Evolutionary conservation across 2,888 invertebrate species (phyloP).

Genomic region (Nebria brevicollis): DNA sequence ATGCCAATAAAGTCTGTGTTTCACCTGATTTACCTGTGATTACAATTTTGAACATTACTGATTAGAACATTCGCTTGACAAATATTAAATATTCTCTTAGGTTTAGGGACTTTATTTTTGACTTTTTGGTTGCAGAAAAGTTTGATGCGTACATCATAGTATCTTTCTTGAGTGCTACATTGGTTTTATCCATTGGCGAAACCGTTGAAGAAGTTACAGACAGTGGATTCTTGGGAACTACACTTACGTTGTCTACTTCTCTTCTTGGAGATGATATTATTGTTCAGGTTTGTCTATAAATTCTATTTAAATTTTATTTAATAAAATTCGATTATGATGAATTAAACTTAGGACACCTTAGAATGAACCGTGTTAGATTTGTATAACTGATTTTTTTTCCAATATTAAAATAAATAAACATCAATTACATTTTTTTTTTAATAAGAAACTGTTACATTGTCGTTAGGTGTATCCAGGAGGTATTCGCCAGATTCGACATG

Average conservation of each 20-base stretch:
- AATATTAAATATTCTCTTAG: constrained; percentile 23
- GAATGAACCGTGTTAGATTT: constrained; percentile 26
- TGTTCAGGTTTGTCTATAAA: constrained; percentile 78
- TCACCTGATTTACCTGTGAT: constrained; percentile 61
- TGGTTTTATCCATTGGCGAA: constrained; percentile 98
- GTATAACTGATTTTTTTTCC: neutral
- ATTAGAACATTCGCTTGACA: constrained; percentile 12
- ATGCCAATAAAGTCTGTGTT: constrained; percentile 61
- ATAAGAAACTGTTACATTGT: neutral
- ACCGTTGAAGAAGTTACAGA: constrained; percentile 99
- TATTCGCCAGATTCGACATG: constrained; percentile 96
- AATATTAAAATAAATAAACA: neutral
- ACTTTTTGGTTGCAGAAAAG: constrained; percentile 86
- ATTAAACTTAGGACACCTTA: constrained; percentile 35
- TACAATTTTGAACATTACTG: constrained; percentile 51
- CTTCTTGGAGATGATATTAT: constrained; percentile 97
- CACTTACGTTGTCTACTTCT: constrained; percentile 97
- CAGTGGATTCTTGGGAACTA: constrained; percentile 98
- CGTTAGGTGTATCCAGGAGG: constrained; percentile 94
- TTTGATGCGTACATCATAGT: constrained; percentile 99
- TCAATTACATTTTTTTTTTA: neutral
- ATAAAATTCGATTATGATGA: constrained; percentile 20
- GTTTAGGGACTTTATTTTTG: constrained; percentile 23
- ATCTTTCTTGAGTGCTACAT: constrained; percentile 97
- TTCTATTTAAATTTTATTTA: neutral